These are phyloP conservation scores for Atta cephalotes DNA, from an alignment of 1,140 invertebrate species.

Conservation along the genomic window DNA sequence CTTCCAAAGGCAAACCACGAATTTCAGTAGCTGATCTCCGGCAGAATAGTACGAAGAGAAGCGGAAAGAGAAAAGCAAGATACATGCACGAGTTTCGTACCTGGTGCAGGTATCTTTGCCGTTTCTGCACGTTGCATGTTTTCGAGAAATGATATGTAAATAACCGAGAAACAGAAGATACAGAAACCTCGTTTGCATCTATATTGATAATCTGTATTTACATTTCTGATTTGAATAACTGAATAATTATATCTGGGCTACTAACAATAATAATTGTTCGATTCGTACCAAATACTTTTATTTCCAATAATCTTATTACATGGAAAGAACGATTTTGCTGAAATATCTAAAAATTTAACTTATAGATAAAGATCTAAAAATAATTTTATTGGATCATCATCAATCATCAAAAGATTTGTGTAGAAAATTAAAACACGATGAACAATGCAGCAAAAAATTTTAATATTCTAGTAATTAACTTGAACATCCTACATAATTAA, in stretches of 20 bases:
- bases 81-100: constrained; percentile 5
- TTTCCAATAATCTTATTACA: background rate
- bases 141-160: constrained; percentile 52
- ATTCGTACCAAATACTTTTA: background rate
- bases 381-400: no score
- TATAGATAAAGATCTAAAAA: no score
- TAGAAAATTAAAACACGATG: no score
- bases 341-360: no score
- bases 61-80: constrained; percentile 14
- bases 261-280: constrained; percentile 12
- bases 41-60: constrained; percentile 21
- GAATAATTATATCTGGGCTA: background rate
- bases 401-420: no score
- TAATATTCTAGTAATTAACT: no score
- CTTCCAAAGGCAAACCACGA: constrained; percentile 49
- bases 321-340: no score
- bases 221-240: constrained; percentile 19
- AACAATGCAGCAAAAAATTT: no score
- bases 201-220: constrained; percentile 43
- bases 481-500: no score
- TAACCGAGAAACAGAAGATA: constrained; percentile 51
- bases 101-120: constrained; percentile 34
- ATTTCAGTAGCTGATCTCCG: constrained; percentile 61
- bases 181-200: constrained; percentile 44
- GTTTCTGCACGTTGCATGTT: constrained; percentile 29